These are phyloP conservation scores for Mesoclemmys tuberculata DNA, from an alignment of 2,113 vertebrate species.

Conservation along the genomic window DNA sequence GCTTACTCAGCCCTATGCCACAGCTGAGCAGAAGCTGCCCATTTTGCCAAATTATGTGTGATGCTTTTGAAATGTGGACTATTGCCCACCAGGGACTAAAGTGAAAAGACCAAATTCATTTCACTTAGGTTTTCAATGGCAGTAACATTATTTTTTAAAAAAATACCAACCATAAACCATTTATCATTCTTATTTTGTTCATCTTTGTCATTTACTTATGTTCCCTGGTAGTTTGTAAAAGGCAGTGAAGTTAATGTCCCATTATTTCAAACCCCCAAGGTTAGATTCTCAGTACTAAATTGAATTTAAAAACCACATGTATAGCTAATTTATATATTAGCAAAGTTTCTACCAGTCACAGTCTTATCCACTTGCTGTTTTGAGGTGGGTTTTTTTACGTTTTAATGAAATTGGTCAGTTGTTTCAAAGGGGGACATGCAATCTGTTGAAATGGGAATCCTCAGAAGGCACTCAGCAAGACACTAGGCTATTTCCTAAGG, in stretches of 20 bases:
- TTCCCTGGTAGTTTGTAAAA: conserved; percentile 74
- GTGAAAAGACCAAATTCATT: conserved; percentile 69
- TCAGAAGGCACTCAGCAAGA: not conserved
- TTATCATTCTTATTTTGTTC: conserved; percentile 68
- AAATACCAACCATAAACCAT: conserved; percentile 67
- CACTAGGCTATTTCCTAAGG: not conserved
- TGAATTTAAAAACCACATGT: conserved; percentile 73
- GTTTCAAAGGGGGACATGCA: conserved; percentile 21
- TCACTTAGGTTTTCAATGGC: conserved; percentile 71
- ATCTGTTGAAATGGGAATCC: not conserved
- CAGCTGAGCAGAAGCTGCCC: conserved; percentile 65
- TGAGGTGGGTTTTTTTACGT: conserved; percentile 11
- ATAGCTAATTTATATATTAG: conserved; percentile 72
- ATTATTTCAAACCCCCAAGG: conserved; percentile 75
- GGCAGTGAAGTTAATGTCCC: conserved; percentile 72
- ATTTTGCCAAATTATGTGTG: conserved; percentile 73
- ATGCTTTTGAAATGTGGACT: conserved; percentile 68
- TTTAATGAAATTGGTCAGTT: conserved; percentile 38
- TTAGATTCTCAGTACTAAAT: conserved; percentile 71
- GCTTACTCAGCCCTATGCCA: conserved; percentile 41
- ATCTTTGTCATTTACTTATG: conserved; percentile 70
- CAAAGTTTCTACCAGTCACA: conserved; percentile 67
- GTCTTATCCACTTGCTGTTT: conserved; percentile 53
- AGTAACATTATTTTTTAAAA: conserved; percentile 65
- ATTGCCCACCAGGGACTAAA: conserved; percentile 62